Base-by-base conservation (phyloP, 2,888 invertebrate genomes). In the Catocala sponsa region DNA sequence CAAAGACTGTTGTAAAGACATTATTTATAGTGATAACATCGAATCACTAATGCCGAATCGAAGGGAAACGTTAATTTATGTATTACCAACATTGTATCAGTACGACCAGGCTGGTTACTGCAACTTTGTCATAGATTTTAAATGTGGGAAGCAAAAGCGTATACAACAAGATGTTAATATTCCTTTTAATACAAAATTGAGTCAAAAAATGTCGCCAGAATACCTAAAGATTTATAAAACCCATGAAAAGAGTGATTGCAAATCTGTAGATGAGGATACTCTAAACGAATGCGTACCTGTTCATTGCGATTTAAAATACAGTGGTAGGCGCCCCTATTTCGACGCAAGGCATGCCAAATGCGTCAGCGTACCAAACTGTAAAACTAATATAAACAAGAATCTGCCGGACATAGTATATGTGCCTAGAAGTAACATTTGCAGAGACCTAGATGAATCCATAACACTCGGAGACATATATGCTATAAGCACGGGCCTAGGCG, bases 261-360 rank as follows among this genome's bases (percentile, higher is more conserved):
- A 77, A 9, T 76, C 78, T 6, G 42, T 85, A 43, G 93, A 93
- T 57, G 80, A 86, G 53, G 85, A 93, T 64, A 76, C 88, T 1
- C 69, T 91, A 7, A 80, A 83, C 43, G 56, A 82, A 10, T 93
- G 93, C 60, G 65, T 58, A 44, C 87, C 91, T 5, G 84, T 88
- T 0, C 74, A 88, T 41, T 93, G 92, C 74, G 86, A 88, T 64
- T 52, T 82, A 0, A 92, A 91, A 76, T 93, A 93, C 70, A 72
- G 76, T 12, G 91, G 89, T 4, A 68, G 74, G 12, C 86, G 77
- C 56, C 78, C 89, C 2, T 85, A 82, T 70, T 92, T 80, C 52
- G 81, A 90, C 58, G 43, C 58, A 2, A 61, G 56, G 13, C 53
- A 54, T 2, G 75, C 74, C 2, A 84, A 75, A 73, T 93, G 92